phyloP scores from a whole-genome alignment of 92 coral and sea anemone species.

The Palythoa grandiflora region DNA sequence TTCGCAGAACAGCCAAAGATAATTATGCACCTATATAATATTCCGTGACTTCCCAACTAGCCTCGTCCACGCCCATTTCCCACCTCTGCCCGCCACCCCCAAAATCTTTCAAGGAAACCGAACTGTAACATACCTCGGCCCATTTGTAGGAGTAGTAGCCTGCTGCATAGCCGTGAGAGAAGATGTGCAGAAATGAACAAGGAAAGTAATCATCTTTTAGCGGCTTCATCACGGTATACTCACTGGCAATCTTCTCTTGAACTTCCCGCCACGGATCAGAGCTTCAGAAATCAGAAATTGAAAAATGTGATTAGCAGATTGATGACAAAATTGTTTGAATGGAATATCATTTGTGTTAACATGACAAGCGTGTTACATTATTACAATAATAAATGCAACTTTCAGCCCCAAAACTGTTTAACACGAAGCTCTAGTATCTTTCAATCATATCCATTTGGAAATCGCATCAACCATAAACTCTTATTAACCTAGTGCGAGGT shows the following conservation, averaged over 20 bases:
- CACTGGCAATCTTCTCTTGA: slow-evolving; percentile 68
- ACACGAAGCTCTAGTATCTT: no score
- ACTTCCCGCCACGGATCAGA: slow-evolving; percentile 79
- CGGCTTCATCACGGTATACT: slow-evolving; percentile 79
- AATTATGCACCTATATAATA: no score
- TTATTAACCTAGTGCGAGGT: no score
- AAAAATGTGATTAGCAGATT: neutral
- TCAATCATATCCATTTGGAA: no score
- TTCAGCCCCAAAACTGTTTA: no score
- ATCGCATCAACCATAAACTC: no score
- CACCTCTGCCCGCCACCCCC: neutral
- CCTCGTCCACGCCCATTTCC: neutral
- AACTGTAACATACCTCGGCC: slow-evolving; percentile 80
- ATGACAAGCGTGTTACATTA: no score
- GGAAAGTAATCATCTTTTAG: slow-evolving; percentile 78
- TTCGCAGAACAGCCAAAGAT: no score
- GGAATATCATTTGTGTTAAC: no score
- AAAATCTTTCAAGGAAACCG: neutral
- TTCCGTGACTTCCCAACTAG: no score
- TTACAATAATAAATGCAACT: no score
- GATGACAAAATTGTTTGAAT: no score
- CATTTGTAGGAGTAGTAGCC: slow-evolving; percentile 95
- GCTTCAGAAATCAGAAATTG: slow-evolving; percentile 31
- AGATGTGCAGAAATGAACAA: slow-evolving; percentile 87
- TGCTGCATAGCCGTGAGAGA: slow-evolving; percentile 85